A percentile compares a stretch with the other conserved stretches of the same genome.
phyloP scores from a whole-genome alignment of 2,797 vertebrate genomes.

The Rhadinocentrus ornatus region DNA sequence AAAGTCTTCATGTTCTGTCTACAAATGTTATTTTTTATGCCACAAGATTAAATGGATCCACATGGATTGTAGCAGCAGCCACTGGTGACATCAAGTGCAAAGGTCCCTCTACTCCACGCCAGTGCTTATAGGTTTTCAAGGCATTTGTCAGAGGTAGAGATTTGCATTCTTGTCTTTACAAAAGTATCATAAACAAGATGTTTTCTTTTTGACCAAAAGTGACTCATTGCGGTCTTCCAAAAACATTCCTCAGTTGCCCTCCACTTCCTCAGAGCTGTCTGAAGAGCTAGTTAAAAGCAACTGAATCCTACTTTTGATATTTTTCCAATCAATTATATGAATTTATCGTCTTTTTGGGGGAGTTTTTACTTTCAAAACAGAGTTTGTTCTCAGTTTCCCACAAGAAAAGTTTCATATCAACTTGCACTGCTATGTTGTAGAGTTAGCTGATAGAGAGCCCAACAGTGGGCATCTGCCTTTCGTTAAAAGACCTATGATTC shows the following conservation, averaged over 20 bases:
- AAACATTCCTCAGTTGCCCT: slow-evolving; percentile 57
- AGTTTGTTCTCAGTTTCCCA: slow-evolving; percentile 20
- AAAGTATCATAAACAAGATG: slow-evolving; percentile 17
- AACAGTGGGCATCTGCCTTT: slow-evolving; percentile 57
- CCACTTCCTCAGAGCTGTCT: slow-evolving; percentile 44
- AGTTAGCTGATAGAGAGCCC: slow-evolving; percentile 15
- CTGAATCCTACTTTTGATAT: slow-evolving; percentile 27
- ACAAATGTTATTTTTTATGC: slow-evolving; percentile 43
- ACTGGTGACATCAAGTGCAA: neutral
- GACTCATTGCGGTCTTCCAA: slow-evolving; percentile 73
- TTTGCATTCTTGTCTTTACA: slow-evolving; percentile 18
- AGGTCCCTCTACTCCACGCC: neutral
- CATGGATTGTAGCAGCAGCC: neutral
- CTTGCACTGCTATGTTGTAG: neutral
- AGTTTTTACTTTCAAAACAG: slow-evolving; percentile 24
- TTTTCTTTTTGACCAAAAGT: slow-evolving; percentile 41
- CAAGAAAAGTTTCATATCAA: slow-evolving; percentile 5
- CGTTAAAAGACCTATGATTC: slow-evolving; percentile 42
- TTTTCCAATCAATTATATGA: slow-evolving; percentile 27
- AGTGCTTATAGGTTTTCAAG: neutral
- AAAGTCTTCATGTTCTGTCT: slow-evolving; percentile 37
- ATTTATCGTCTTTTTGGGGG: slow-evolving; percentile 30
- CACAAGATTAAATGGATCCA: slow-evolving; percentile 36
- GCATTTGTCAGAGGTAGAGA: neutral
- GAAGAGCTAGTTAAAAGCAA: slow-evolving; percentile 37